A percentile compares a stretch with the other conserved stretches of the same genome.
These are phyloP conservation scores for Drosophila repleta DNA, from an alignment of 1,140 invertebrate species.

Conservation along the genomic window DNA sequence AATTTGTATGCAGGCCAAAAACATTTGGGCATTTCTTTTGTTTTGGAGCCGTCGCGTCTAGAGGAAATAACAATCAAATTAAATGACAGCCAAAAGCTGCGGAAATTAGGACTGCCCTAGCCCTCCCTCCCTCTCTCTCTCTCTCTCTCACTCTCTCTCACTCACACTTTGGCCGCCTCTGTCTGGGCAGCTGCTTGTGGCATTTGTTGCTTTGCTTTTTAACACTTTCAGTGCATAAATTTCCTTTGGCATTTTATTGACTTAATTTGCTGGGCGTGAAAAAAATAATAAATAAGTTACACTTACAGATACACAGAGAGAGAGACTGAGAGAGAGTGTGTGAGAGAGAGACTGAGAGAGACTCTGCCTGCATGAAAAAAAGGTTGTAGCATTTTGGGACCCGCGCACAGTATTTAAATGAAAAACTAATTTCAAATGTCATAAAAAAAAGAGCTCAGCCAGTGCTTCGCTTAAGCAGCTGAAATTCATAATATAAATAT, in stretches of 20 bases:
- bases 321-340: not conserved
- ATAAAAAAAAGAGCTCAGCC: constrained; percentile 26
- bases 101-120: constrained; percentile 64
- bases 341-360: not conserved
- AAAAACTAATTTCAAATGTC: constrained; percentile 59
- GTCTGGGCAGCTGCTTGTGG: not conserved
- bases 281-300: constrained; percentile 55
- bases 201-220: constrained; percentile 40
- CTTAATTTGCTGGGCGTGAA: constrained; percentile 74
- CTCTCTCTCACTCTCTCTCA: constrained; percentile 7
- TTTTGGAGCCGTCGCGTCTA: constrained; percentile 28
- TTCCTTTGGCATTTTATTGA: constrained; percentile 63
- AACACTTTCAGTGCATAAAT: constrained; percentile 68
- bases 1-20: constrained; percentile 77
- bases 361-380: constrained; percentile 27
- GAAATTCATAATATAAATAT: constrained; percentile 13
- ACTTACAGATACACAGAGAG: constrained; percentile 27
- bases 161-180: not conserved
- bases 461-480: constrained; percentile 5
- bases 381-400: constrained; percentile 44
- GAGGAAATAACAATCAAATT: constrained; percentile 75
- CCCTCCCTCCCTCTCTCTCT: constrained; percentile 5
- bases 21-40: constrained; percentile 69
- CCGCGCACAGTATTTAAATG: constrained; percentile 52
- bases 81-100: constrained; percentile 53